Base-by-base conservation (phyloP, 2,113 vertebrate species). In the Synodontis membranacea region DNA sequence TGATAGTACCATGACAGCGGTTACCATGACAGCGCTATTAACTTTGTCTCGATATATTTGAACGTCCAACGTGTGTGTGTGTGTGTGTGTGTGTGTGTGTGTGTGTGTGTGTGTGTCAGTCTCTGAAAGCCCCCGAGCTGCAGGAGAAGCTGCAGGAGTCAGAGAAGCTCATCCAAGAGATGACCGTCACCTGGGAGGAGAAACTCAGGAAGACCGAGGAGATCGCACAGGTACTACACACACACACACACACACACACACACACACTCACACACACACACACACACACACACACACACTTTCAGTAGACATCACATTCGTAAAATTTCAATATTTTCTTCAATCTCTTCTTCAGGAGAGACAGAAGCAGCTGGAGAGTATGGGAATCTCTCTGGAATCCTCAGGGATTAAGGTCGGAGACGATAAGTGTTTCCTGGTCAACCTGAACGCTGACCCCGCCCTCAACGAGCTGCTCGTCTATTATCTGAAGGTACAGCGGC, bases 391-490 rank as follows among this genome's bases (percentile, higher is more conserved):
- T 84, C 93, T 99, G 4, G 97, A 99, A 92, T 97, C 96, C 0
- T 99, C 97, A 11, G 98, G 98, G n/a, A 99, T 99, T 90, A 99
- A 99, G 92, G 97, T 99, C 84, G 97, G 97, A 4, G 98, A 99
- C 87, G 97, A 99, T 92, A 99, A 99, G 87, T 97, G 97, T 91
- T 99, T 98, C 85, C 92, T 99, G 78, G 98, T 99, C 88, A 99
- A 99, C 92, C 94, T 99, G 84, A 99, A 99, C 23, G 98, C 98
- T 0, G 98, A 99, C 87, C 98, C 98, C 82, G 98, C 98, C 0
- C 96, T 99, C 52, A 99, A 99, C 0, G 98, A 99, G 91, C 97
- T 99, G 34, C 93, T 99, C 87, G 98, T 99, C 86, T 99, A 99
- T 90, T 99, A 99, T 90, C 95, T 99, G 90, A 99, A 99, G 97